A percentile compares a stretch with the other conserved stretches of the same genome.
These are phyloP conservation scores for Hedychridium roseum DNA, from an alignment of 2,888 invertebrate genomes.

Conservation along the genomic window DNA sequence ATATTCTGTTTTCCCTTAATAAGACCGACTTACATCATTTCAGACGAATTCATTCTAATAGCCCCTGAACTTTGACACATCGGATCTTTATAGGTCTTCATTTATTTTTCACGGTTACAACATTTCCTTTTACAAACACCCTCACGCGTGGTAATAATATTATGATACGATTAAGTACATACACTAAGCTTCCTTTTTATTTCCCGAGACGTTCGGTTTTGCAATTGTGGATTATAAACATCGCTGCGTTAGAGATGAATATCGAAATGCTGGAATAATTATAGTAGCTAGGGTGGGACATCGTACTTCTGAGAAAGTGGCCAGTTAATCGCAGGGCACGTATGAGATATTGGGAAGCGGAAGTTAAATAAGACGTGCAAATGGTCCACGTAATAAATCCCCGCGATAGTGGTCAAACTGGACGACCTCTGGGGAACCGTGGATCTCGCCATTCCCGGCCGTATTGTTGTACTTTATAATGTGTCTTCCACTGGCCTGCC, in stretches of 20 bases:
- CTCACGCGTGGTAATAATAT: too few relatives aligned
- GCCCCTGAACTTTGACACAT: too few relatives aligned
- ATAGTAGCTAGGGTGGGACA: slow-evolving; percentile 25
- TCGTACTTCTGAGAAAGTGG: slow-evolving; percentile 18
- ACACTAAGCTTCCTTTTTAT: too few relatives aligned
- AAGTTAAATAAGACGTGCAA: slow-evolving; percentile 43
- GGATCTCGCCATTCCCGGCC: slow-evolving; percentile 26
- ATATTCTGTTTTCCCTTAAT: too few relatives aligned
- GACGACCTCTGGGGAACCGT: slow-evolving; percentile 19
- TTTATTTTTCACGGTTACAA: too few relatives aligned
- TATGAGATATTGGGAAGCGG: slow-evolving; percentile 34
- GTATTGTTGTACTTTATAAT: slow-evolving; percentile 34
- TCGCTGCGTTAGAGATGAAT: too few relatives aligned
- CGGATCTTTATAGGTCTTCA: too few relatives aligned
- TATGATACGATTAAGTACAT: too few relatives aligned
- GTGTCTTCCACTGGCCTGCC: slow-evolving; percentile 6
- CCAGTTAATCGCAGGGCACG: slow-evolving; percentile 19
- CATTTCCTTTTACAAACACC: too few relatives aligned
- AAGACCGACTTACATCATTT: too few relatives aligned
- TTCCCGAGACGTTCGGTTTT: neutral
- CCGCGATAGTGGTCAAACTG: slow-evolving; percentile 36
- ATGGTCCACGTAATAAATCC: slow-evolving; percentile 42
- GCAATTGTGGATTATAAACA: slow-evolving; percentile 1
- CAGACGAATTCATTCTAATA: too few relatives aligned
- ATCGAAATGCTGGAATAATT: slow-evolving; percentile 17